Base-by-base conservation (phyloP, 1,140 invertebrate genomes). In the Aphaenogaster rudis region DNA sequence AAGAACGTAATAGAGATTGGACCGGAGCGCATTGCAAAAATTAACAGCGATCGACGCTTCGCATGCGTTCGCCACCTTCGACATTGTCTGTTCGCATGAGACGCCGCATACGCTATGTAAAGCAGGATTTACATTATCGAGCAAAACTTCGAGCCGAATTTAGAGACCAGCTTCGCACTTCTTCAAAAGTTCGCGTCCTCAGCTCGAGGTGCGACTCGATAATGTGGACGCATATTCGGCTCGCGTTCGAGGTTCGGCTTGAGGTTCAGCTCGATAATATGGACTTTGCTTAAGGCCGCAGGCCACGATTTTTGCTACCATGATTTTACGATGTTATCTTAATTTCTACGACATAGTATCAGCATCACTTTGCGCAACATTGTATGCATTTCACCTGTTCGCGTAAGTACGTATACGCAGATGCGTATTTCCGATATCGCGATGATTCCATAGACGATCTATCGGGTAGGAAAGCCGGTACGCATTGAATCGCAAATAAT, bases 1-100 rank as follows among this genome's bases (percentile, higher is more conserved):
- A 82, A 82, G 80, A 74, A 82, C 17, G 13, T 82, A 74, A 61
- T 48, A 74, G 52, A 61, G 64, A 57, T 52, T 13, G 50, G 50
- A 45, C 9, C 74, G 39, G 54, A 59, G 21, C 72, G 2, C 28
- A 5, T 11, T 67, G n/a, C 3, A 5, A 36, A 59, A 72, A 72
- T 82, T 45, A 59, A 39, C 50, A 52, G 36, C 52, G 9, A 48
- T 61, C 67, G 2, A 28, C n/a, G 15, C 48, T 67, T 67, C 11
- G 5, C 33, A 0, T 57, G 21, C 64, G 36, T 50, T 48, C 6
- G 17, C 13, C 52, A 74, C 21, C 42, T 48, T 39, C 28, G 15
- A 33, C 17, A 13, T 28, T 15, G 17, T 82, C n/a, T 5, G 17
- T 69, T 39, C 17, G 28, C 42, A 33, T 28, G 21, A 78, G 48